Base-by-base conservation (phyloP, 2,113 vertebrate species). In the Takifugu bimaculatus region DNA sequence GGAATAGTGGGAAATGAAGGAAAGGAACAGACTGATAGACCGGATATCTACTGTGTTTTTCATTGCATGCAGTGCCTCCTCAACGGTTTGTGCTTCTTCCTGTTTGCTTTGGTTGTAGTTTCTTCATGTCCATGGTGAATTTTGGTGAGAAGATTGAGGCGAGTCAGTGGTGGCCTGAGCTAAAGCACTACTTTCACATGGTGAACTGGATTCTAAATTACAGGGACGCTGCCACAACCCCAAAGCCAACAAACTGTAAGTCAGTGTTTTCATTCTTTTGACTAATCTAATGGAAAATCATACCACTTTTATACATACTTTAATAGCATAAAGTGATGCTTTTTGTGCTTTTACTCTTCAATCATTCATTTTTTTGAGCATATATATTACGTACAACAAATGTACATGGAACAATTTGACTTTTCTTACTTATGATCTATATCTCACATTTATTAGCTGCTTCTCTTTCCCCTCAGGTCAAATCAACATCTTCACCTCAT, bases 131-230 rank as follows among this genome's bases (percentile, higher is more conserved):
- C 26, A 44, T 87, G 63, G 67, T 65, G 5, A 60, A 28, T 27
- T 7, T 84, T n/a, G 89, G 87, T 44, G 60, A 74, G 58, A n/a
- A 26, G 1, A 26, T 91, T 50, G 84, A 91, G 62, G 61, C 65
- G 12, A 88, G 58, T 70, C 15, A 44, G 1, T 7, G 60, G 26
- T 92, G 90, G 90, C 74, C 86, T 0, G 13, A 12, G 4, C 42
- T 89, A 42, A 85, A 88, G 63, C 52, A 72, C 35, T 90, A 88
- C 60, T 78, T 92, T 55, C 72, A 90, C 47, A 78, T 87, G 45
- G 50, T 63, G 28, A 75, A 85, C 78, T 92, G 90, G 91, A 77
- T 92, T 73, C 60, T 90, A 64, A 86, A 78, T 58, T 91, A 88
- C 74, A 82, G 67, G 49, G 79, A 88, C 39, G 84, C 70, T 28